These are phyloP conservation scores for Trachemys scripta DNA, from an alignment of 2,113 vertebrate genomes.

Conservation along the genomic window DNA sequence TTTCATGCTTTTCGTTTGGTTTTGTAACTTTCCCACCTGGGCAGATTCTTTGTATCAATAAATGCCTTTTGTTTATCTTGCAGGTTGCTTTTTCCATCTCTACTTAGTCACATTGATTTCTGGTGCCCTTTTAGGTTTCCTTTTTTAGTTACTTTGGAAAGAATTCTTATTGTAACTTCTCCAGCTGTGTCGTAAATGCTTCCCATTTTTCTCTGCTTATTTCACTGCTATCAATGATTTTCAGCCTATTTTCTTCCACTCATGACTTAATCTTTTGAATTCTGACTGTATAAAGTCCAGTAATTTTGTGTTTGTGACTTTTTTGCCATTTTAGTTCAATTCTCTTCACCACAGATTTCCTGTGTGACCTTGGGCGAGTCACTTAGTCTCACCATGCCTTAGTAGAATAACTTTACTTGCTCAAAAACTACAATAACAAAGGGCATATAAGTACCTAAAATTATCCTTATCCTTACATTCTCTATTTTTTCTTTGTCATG, in stretches of 20 bases:
- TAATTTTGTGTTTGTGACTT: background rate
- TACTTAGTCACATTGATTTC: background rate
- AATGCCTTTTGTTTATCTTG: background rate
- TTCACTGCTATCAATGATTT: background rate
- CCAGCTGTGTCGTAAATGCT: background rate
- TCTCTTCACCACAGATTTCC: background rate
- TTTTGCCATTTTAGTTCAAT: background rate
- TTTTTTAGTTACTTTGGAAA: background rate
- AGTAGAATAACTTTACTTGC: background rate
- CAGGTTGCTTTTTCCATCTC: background rate
- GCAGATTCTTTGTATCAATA: background rate
- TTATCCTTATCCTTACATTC: background rate
- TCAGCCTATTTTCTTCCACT: background rate
- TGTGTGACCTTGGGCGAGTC: background rate
- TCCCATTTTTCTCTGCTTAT: background rate
- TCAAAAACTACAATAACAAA: background rate
- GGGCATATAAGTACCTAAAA: background rate
- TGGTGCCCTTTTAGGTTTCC: background rate
- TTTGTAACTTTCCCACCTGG: background rate
- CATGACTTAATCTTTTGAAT: background rate
- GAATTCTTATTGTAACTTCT: background rate
- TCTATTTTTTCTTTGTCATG: accelerated
- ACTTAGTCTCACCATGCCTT: background rate
- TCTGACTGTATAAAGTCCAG: background rate
- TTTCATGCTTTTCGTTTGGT: background rate